Conservation (phyloP, 2,797 vertebrate species). For the Xenopus petersii region DNA sequence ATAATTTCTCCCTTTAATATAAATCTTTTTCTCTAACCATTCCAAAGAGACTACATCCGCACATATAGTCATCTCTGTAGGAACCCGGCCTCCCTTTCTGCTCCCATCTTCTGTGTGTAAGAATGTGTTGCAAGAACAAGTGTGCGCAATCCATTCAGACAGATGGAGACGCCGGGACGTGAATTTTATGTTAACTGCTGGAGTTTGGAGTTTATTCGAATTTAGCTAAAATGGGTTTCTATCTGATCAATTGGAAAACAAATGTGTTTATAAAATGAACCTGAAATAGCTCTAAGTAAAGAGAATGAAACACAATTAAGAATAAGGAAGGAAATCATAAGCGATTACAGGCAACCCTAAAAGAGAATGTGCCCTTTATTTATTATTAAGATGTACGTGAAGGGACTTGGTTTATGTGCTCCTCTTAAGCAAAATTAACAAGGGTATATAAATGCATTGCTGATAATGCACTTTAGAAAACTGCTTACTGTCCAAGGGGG, state of each 20-base stretch:
- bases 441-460: conserved; percentile 1
- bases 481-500: conserved; percentile 16
- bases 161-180: neutral
- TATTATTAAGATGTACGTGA: neutral
- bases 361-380: neutral
- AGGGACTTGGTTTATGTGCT: neutral
- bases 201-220: no score
- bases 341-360: neutral
- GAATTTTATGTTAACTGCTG: neutral
- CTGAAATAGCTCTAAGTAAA: neutral
- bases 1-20: no score
- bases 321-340: neutral
- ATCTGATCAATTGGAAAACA: neutral
- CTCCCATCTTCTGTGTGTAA: no score
- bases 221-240: neutral
- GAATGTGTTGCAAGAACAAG: no score
- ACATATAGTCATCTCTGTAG: no score
- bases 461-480: conserved; percentile 20
- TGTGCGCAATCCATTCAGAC: no score
- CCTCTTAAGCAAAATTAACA: conserved; percentile 1
- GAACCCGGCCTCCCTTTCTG: no score
- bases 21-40: no score
- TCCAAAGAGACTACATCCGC: no score
- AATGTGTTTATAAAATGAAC: neutral
- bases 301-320: neutral